phyloP scores from a whole-genome alignment of 2,888 invertebrate genomes.

The Tiliacea aurago region DNA sequence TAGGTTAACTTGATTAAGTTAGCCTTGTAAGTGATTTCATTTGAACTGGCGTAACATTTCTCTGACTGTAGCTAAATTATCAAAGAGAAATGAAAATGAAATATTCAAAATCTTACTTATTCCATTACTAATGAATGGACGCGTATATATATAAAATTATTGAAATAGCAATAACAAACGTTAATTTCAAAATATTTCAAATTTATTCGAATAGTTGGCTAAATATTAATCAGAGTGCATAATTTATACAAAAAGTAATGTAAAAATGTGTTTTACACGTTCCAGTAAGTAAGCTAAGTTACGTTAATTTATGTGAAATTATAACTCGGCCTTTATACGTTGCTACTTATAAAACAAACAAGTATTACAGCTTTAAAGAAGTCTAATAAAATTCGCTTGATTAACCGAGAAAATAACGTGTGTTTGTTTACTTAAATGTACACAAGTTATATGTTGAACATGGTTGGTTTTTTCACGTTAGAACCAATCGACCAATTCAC shows the following conservation, averaged over 20 bases:
- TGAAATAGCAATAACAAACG: slow-evolving; percentile 31
- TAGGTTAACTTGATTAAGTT: slow-evolving; percentile 33
- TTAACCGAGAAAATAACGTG: background rate
- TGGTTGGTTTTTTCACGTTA: slow-evolving; percentile 28
- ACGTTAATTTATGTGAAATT: slow-evolving; percentile 63
- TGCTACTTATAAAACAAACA: slow-evolving; percentile 43
- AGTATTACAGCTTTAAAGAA: slow-evolving; percentile 31
- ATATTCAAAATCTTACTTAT: slow-evolving; percentile 25
- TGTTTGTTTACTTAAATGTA: slow-evolving; percentile 19
- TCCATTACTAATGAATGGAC: slow-evolving; percentile 34
- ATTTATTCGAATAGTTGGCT: slow-evolving; percentile 62
- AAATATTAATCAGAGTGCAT: slow-evolving; percentile 71
- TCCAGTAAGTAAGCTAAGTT: slow-evolving; percentile 56
- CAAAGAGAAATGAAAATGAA: slow-evolving; percentile 22
- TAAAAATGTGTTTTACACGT: slow-evolving; percentile 63
- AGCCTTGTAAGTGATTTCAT: slow-evolving; percentile 15
- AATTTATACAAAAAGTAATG: slow-evolving; percentile 66
- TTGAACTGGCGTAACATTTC: slow-evolving; percentile 26
- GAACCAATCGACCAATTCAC: slow-evolving; percentile 49
- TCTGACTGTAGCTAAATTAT: background rate
- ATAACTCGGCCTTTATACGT: slow-evolving; percentile 43
- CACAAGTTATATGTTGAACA: slow-evolving; percentile 1
- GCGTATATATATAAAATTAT: slow-evolving; percentile 18
- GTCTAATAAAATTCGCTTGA: slow-evolving; percentile 16
- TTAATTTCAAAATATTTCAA: slow-evolving; percentile 58